phyloP scores from a whole-genome alignment of 2,113 vertebrate genomes.

The Gopherus evgoodei region DNA sequence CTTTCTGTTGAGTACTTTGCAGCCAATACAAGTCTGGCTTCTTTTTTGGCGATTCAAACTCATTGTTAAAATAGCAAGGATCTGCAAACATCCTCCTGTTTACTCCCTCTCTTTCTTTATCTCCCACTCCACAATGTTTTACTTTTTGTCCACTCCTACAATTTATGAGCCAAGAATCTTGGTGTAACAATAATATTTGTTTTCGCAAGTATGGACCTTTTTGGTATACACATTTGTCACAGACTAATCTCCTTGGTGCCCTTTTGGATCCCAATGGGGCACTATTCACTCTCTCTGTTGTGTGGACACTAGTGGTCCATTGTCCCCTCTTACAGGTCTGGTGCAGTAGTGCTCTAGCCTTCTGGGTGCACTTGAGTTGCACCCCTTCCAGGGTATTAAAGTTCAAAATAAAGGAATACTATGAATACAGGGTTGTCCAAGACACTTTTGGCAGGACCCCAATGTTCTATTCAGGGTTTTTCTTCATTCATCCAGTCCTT shows the following conservation, averaged over 20 bases:
- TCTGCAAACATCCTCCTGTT: neutral
- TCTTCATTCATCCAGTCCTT: neutral
- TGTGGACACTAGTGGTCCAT: neutral
- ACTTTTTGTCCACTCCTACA: neutral
- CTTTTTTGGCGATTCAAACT: neutral
- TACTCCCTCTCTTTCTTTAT: neutral
- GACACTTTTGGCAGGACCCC: neutral
- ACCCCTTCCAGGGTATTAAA: neutral
- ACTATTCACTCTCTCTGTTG: neutral
- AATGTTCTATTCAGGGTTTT: neutral
- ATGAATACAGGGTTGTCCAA: neutral
- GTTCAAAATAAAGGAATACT: neutral
- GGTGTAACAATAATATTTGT: neutral
- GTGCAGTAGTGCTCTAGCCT: neutral
- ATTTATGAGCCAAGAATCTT: neutral
- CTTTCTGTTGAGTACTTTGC: neutral
- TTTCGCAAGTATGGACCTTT: neutral
- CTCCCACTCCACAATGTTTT: neutral
- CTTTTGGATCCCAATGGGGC: neutral
- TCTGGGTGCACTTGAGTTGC: neutral
- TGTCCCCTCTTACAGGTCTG: neutral
- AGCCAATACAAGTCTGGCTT: neutral
- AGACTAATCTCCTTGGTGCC: neutral
- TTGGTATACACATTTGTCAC: neutral
- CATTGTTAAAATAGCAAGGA: neutral